These are phyloP conservation scores for Cydia fagiglandana DNA, from an alignment of 1,140 invertebrate species.

Conservation along the genomic window DNA sequence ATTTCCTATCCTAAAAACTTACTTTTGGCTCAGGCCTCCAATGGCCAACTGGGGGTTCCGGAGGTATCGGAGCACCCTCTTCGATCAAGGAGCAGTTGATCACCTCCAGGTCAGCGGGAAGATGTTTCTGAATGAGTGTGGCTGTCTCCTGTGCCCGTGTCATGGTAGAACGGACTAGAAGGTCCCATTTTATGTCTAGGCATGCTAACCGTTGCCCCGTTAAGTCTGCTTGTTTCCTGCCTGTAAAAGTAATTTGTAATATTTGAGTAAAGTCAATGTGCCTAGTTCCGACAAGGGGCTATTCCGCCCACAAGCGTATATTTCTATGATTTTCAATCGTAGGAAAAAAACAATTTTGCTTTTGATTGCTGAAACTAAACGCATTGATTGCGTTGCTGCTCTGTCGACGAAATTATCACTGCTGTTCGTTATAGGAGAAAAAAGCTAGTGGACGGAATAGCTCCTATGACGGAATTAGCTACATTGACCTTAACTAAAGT, in stretches of 20 bases:
- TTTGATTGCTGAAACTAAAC: too few relatives aligned
- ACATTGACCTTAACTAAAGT: too few relatives aligned
- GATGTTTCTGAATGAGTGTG: constrained; percentile 86
- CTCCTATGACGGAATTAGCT: too few relatives aligned
- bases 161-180: constrained; percentile 94
- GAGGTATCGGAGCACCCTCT: constrained; percentile 96
- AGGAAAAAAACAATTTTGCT: too few relatives aligned
- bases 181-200: constrained; percentile 88
- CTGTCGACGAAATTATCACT: too few relatives aligned
- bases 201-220: constrained; percentile 89
- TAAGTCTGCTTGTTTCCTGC: constrained; percentile 89
- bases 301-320: too few relatives aligned
- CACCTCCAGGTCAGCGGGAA: constrained; percentile 80
- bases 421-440: too few relatives aligned
- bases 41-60: constrained; percentile 92
- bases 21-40: constrained; percentile 88
- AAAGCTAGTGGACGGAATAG: too few relatives aligned
- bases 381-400: too few relatives aligned
- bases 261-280: too few relatives aligned
- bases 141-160: constrained; percentile 95
- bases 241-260: constrained; percentile 70
- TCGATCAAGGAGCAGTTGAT: constrained; percentile 88
- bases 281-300: too few relatives aligned
- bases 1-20: constrained; percentile 40
- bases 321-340: too few relatives aligned